Evolutionary conservation across 1,140 invertebrate species (phyloP), one percentile per base, ranked within the genome.

Genomic region (Agraylea sexmaculata): DNA sequence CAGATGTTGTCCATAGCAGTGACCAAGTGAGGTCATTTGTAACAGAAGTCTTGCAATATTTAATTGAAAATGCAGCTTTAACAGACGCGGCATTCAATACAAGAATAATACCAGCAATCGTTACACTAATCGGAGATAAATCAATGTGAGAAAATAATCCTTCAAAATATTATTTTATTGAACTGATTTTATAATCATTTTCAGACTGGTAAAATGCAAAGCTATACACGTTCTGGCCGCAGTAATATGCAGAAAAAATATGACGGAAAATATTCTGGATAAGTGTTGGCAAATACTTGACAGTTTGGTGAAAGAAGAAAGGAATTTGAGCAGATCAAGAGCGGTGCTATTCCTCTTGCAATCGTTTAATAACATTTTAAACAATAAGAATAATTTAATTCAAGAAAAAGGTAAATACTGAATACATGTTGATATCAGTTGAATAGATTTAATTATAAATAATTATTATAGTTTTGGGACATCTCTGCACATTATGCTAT

Each of bases 51-150:
- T 42, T 50, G 8, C 20, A 33, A 4, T 49, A 49, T 42, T 30
- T 49, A 27, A 31, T 49, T 22, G 51, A 74, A n/a, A 65, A 79
- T 42, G 57, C 64, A 15, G 59, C 63, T 27, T 54, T 77, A 20
- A 61, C 66, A 33, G 74, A 80, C 45, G 60, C 55, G 41, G 52
- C 77, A 21, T 59, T 76, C 2, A 68, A 69, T 7, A 55, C 69
- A 1, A 62, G 71, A 49, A 68, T 81, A 27, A 67, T 75, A 27
- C 78, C 78, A 27, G 77, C 77, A 12, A 67, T 81, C 25, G 69
- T 81, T 29, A 80, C 78, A 1, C 57, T 83, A 2, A 74, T 75
- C 15, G 77, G 64, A 56, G 78, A 83, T 56, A 58, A 69, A 34
- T 74, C 80, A 51, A 55, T 74, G 75, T 78, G 66, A 65, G 69